Conservation (phyloP, 1,140 invertebrate species). For the Orchestia grillus region DNA sequence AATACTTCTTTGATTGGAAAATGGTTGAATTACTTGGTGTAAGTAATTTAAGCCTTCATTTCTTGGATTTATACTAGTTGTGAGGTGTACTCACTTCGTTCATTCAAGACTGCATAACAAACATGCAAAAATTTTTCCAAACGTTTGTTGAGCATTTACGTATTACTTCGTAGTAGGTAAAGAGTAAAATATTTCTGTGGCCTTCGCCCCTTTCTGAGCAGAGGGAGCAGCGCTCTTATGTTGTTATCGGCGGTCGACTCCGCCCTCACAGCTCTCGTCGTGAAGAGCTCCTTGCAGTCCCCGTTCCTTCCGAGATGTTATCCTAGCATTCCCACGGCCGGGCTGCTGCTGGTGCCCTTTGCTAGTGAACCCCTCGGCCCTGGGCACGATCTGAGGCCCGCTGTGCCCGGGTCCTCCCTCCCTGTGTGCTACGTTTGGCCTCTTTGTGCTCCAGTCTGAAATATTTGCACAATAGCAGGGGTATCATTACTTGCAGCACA, state of each 20-base stretch:
- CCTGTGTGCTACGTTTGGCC: neutral
- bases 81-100: neutral
- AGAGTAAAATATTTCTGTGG: neutral
- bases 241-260: neutral
- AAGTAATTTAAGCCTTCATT: neutral
- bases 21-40: neutral
- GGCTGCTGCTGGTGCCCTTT: conserved; percentile 24
- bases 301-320: conserved; percentile 52
- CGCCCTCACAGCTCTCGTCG: neutral
- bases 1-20: neutral
- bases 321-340: conserved; percentile 16
- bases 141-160: neutral
- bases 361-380: neutral
- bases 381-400: neutral
- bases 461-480: too few species aligned
- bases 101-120: neutral
- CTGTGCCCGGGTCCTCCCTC: neutral
- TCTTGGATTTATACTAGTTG: neutral
- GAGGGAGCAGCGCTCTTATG: neutral
- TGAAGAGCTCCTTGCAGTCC: conserved; percentile 44
- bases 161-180: neutral
- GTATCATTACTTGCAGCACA: neutral
- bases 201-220: neutral
- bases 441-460: neutral
- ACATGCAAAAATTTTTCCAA: neutral